A percentile compares a stretch with the other conserved stretches of the same genome.
These are phyloP conservation scores for Ameiurus melas DNA, from an alignment of 2,113 vertebrate species.

Conservation along the genomic window DNA sequence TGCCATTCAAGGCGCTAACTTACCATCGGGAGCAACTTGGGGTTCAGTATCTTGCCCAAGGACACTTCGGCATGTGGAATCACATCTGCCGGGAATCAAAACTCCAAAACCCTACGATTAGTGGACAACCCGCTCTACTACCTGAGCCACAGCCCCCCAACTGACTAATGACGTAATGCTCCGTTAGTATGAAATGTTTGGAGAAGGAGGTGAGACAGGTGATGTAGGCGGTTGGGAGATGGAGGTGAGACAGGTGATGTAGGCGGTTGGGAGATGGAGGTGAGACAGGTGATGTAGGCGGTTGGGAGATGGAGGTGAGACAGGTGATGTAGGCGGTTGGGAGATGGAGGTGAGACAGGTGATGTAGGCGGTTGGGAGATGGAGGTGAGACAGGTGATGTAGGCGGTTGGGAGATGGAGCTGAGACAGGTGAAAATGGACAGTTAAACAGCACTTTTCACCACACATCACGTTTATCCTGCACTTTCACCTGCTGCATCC, in stretches of 20 bases:
- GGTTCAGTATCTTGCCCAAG: too few relatives aligned
- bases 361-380: not conserved
- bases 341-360: not conserved
- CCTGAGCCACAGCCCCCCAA: too few relatives aligned
- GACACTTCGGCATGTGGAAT: too few relatives aligned
- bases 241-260: not conserved
- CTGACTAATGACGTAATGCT: too few relatives aligned
- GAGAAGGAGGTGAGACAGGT: not conserved
- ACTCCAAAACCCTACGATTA: too few relatives aligned
- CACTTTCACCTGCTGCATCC: not conserved
- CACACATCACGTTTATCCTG: not conserved
- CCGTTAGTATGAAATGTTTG: not conserved
- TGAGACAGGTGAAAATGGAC: not conserved
- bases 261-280: not conserved
- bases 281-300: not conserved
- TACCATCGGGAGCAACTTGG: too few relatives aligned
- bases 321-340: not conserved
- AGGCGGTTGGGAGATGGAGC: not conserved
- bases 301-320: not conserved
- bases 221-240: not conserved
- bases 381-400: not conserved
- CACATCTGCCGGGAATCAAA: too few relatives aligned
- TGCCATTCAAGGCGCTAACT: too few relatives aligned
- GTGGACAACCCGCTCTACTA: too few relatives aligned
- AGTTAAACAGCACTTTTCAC: not conserved